These are phyloP conservation scores for Amblyjoppa proteus DNA, from an alignment of 2,888 invertebrate species.

Conservation along the genomic window DNA sequence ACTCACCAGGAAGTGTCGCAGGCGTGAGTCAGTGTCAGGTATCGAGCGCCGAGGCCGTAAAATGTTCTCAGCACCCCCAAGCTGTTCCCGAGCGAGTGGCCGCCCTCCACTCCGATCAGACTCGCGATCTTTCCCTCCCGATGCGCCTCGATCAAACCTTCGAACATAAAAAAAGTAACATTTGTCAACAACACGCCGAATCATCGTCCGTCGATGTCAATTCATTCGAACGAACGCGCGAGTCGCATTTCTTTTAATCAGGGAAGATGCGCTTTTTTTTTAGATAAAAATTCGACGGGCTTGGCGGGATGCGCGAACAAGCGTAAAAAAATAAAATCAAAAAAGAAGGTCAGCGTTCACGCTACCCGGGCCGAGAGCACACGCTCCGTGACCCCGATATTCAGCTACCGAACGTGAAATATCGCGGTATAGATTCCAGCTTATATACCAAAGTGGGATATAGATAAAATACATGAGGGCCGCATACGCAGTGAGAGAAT, in stretches of 20 bases:
- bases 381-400: conserved; percentile 64
- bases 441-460: conserved; percentile 39
- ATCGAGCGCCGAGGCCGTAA: conserved; percentile 95
- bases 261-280: not conserved
- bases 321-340: conserved; percentile 11
- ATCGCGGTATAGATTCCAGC: conserved; percentile 54
- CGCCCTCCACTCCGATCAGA: conserved; percentile 96
- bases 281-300: conserved; percentile 9
- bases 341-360: conserved; percentile 29
- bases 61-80: conserved; percentile 95
- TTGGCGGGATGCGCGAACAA: not conserved
- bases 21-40: conserved; percentile 96
- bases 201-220: too few relatives aligned
- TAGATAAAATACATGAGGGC: conserved; percentile 50
- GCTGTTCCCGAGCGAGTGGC: conserved; percentile 96
- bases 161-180: conserved; percentile 80
- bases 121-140: conserved; percentile 92
- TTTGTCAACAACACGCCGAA: not conserved
- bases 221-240: not conserved
- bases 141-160: conserved; percentile 91
- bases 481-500: conserved; percentile 56
- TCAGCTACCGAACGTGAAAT: conserved; percentile 56
- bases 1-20: conserved; percentile 95
- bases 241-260: conserved; percentile 11
- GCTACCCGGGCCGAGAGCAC: conserved; percentile 45